Evolutionary conservation across 2,797 vertebrate genomes (phyloP), one percentile per base, ranked within the genome.

Genomic region (Sus cebifrons): DNA sequence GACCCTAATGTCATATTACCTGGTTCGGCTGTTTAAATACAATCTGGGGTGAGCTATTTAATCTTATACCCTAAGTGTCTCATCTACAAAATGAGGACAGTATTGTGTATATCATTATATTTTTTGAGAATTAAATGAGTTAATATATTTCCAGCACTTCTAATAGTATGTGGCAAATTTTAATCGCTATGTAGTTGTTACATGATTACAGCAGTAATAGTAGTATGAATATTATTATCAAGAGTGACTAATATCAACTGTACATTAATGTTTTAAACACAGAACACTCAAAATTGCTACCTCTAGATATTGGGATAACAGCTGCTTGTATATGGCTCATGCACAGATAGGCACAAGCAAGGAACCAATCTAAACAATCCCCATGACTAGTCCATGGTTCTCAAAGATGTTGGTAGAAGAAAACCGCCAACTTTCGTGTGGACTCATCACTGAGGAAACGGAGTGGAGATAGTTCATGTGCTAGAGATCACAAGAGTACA

Each of bases 101-200:
- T 77, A 56, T 17, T 75, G 60, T 29, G 49, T 68, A 54, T 12
- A 18, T 16, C 9, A 56, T 23, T 64, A 5, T 17, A 60, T 4
- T 65, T 84, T 49, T 62, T 84, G 27, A 84, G 21, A 89, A 62
- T 87, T 62, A 56, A 27, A 44, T 84, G n/a, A 95, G 20, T 75
- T 83, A 32, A 54, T 84, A 54, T 54, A n/a, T 60, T 62, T 75
- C 20, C 6, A 75, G 20, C 52, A 77, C 44, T 92, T 77, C 16
- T 20, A 78, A 60, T 4, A 54, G 60, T 5, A 12, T 14, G 18
- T 36, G 18, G 77, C 12, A 95, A 85, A 84, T 91, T 58, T 56
- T 79, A 95, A 88, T 20, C 20, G 64, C 29, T 29, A 58, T 56
- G 15, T 27, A 56, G 77, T 56, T 83, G 4, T 54, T 74, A 71